These are phyloP conservation scores for Macaria liturata DNA, from an alignment of 2,888 invertebrate genomes.

Conservation along the genomic window DNA sequence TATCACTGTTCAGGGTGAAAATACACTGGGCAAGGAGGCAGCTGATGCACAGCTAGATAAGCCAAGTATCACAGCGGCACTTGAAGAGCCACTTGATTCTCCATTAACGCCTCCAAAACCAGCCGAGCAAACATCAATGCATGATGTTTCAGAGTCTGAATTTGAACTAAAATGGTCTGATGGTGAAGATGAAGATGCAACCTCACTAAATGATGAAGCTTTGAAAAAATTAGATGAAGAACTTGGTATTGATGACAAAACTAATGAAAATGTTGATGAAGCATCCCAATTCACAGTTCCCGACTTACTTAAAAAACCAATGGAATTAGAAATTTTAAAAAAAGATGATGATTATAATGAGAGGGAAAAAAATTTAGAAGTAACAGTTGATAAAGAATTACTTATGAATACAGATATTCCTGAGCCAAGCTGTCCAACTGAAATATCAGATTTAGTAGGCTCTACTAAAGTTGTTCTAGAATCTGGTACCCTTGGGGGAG, in stretches of 20 bases:
- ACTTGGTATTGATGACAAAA: constrained; percentile 5
- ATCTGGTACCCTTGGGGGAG: too few relatives aligned
- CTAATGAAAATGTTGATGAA: constrained; percentile 4
- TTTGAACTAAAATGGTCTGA: constrained; percentile 24
- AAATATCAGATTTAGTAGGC: too few relatives aligned
- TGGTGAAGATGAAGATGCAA: constrained; percentile 14
- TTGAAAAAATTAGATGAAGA: constrained; percentile 7
- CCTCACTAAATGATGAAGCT: constrained; percentile 10
- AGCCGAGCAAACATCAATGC: constrained; percentile 6
- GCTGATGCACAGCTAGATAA: too few relatives aligned
- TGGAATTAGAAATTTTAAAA: background rate
- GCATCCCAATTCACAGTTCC: too few relatives aligned
- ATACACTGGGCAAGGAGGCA: too few relatives aligned
- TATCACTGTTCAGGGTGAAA: too few relatives aligned
- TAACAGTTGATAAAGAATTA: too few relatives aligned
- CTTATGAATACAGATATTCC: too few relatives aligned
- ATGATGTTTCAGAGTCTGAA: constrained; percentile 16
- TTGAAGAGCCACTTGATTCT: background rate
- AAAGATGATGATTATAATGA: background rate
- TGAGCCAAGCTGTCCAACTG: too few relatives aligned
- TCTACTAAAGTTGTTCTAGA: too few relatives aligned
- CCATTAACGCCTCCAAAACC: background rate
- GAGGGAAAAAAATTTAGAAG: background rate
- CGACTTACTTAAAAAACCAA: background rate
- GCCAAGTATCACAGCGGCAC: too few relatives aligned